A percentile compares a stretch with the other conserved stretches of the same genome.
phyloP scores from a whole-genome alignment of 2,888 invertebrate species.

The Stenotaenia linearis region DNA sequence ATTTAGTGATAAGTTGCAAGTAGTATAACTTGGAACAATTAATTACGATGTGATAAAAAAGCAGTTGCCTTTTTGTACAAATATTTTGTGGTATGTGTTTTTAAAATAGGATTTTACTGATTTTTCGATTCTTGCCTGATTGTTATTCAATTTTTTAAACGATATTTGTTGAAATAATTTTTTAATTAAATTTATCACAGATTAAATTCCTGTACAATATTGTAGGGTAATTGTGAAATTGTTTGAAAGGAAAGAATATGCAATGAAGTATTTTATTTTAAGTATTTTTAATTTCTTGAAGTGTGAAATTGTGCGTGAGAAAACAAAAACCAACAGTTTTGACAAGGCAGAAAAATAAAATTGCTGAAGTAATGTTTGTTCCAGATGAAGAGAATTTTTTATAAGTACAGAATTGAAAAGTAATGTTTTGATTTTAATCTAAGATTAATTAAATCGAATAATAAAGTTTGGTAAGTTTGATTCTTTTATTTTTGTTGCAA shows the following conservation, averaged over 20 bases:
- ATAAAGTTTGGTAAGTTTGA: background rate
- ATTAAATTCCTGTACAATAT: background rate
- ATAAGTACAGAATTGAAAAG: background rate
- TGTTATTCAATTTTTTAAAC: background rate
- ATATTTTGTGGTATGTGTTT: background rate
- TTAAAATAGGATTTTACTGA: background rate
- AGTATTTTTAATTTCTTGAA: slow-evolving; percentile 1
- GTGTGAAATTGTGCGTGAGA: background rate
- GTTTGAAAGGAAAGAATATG: background rate
- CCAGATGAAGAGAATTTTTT: background rate
- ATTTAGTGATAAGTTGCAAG: background rate
- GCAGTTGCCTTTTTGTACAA: background rate
- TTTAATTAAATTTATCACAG: background rate
- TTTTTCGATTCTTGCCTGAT: no score
- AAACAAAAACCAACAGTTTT: background rate
- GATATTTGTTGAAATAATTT: background rate
- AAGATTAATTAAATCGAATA: background rate
- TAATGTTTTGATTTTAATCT: background rate
- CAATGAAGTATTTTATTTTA: background rate
- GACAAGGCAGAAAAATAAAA: background rate
- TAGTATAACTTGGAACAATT: background rate
- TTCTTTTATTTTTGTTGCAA: background rate
- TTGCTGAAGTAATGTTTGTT: background rate
- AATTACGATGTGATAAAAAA: background rate
- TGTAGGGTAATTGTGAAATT: no score